Conservation (phyloP, 2,888 invertebrate species). For the Quadriops clusia region DNA sequence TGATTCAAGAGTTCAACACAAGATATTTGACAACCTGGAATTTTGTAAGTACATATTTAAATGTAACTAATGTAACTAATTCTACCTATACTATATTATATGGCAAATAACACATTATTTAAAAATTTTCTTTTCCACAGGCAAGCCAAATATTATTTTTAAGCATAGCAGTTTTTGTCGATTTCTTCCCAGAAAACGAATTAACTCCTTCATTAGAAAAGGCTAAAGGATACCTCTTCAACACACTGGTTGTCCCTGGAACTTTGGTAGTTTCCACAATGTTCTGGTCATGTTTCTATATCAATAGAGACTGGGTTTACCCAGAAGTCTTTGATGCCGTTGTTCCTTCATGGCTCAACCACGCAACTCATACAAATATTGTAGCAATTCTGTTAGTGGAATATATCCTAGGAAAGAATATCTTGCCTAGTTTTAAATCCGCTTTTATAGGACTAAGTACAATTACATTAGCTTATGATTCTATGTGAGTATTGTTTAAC, state of each 20-base stretch:
- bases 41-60: constrained; percentile 15
- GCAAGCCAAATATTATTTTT: constrained; percentile 13
- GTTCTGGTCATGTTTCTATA: constrained; percentile 24
- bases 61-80: too few species aligned
- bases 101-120: constrained; percentile 1
- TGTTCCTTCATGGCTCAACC: constrained; percentile 23
- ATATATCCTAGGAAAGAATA: constrained; percentile 19
- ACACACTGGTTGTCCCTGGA: constrained; percentile 11
- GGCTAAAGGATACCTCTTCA: constrained; percentile 11
- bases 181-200: constrained; percentile 9
- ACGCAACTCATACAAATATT: constrained; percentile 25
- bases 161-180: constrained; percentile 8
- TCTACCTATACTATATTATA: constrained; percentile 1
- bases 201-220: constrained; percentile 3
- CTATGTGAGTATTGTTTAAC: constrained; percentile 15
- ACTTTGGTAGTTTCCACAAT: constrained; percentile 19
- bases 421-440: constrained; percentile 10
- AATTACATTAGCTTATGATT: constrained; percentile 11
- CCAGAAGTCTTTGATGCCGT: constrained; percentile 22
- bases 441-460: constrained; percentile 10
- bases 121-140: constrained; percentile 9
- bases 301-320: constrained; percentile 24
- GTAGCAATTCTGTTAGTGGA: constrained; percentile 21
- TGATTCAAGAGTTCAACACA: too few species aligned
- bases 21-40: constrained; percentile 16